Conservation (phyloP, 2,888 invertebrate genomes). For the Pristionchus japonicus region DNA sequence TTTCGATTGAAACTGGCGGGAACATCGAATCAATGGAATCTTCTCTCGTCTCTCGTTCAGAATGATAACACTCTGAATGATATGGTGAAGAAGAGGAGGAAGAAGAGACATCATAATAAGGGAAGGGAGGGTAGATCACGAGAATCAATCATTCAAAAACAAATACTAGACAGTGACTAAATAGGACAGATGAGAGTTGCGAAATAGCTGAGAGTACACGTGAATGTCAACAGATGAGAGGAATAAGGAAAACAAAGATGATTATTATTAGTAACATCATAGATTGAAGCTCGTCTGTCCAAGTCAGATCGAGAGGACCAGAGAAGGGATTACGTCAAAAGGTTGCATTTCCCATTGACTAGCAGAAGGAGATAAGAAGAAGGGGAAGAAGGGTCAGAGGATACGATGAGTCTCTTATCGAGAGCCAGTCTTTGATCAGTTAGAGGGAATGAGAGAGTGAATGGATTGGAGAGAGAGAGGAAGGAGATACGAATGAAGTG, state of each 20-base stretch:
- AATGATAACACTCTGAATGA: constrained; percentile 31
- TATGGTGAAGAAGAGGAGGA: constrained; percentile 10
- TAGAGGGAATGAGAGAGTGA: constrained; percentile 12
- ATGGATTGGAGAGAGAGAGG: not conserved
- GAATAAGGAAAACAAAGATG: not conserved
- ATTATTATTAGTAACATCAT: not conserved
- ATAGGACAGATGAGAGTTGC: not conserved
- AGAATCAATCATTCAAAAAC: not conserved
- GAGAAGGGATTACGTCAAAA: not conserved
- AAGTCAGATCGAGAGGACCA: not conserved
- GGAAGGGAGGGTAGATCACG: constrained; percentile 9
- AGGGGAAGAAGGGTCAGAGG: constrained; percentile 3
- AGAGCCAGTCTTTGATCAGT: not conserved
- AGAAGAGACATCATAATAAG: constrained; percentile 3
- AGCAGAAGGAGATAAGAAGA: constrained; percentile 2
- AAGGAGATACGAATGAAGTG: not conserved
- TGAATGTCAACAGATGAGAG: not conserved
- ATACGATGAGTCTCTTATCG: not conserved
- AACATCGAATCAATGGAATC: constrained; percentile 11
- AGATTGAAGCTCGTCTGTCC: not conserved
- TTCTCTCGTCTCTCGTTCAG: constrained; percentile 16
- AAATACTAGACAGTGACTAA: not conserved
- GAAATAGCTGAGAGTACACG: not conserved
- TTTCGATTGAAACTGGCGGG: not conserved
- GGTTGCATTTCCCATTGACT: not conserved